Base-by-base conservation (phyloP, 2,113 vertebrate genomes). In the Macaca mulatta region DNA sequence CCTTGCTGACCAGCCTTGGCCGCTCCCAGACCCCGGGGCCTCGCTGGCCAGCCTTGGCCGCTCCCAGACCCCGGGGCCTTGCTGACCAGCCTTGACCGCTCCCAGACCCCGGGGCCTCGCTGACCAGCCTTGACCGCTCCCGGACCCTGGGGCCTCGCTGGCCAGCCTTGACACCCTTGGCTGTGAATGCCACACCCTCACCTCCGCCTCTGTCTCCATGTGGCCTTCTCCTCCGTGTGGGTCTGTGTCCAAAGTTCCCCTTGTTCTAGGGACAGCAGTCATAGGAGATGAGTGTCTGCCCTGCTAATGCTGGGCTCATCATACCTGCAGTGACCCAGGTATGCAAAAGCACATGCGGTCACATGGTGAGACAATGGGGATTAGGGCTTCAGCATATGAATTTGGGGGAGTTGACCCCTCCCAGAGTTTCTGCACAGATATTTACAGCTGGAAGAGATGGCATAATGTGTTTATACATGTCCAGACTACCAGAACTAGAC, bases 81-180 rank as follows among this genome's bases (percentile, higher is more conserved):
- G 32, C 30, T 32, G 35, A 0, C 35, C 8, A 35, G 17, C 69
- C n/a, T 8, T 70, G 16, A 1, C 40, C 1, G 0, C 40, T 43
- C 43, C 43, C 43, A 1, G 43, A 43, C 6, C 43, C 43, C 5
- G 5, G 43, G 5, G 43, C 43, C 43, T 43, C 6, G 0, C 43
- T 48, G 48, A 0, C 48, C 48, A 3, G 17, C 69, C n/a, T 8
- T 70, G 16, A 0, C 48, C 0, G 2, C 48, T 12, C 0, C 48
- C 48, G 0, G 48, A 48, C 48, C 45, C 48, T n/a, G 0, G 25
- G 27, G 61, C 61, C 27, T 64, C 4, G 67, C 30, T 32, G 35
- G 16, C 69, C 8, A 35, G 17, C 69, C n/a, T 8, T 70, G 16
- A 35, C 35, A 20, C 35, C 27, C 17, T 38, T 70, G 69, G 69